Evolutionary conservation across 2,888 invertebrate species (phyloP), one percentile per base, ranked within the genome.

Genomic region (Torymus auratus): DNA sequence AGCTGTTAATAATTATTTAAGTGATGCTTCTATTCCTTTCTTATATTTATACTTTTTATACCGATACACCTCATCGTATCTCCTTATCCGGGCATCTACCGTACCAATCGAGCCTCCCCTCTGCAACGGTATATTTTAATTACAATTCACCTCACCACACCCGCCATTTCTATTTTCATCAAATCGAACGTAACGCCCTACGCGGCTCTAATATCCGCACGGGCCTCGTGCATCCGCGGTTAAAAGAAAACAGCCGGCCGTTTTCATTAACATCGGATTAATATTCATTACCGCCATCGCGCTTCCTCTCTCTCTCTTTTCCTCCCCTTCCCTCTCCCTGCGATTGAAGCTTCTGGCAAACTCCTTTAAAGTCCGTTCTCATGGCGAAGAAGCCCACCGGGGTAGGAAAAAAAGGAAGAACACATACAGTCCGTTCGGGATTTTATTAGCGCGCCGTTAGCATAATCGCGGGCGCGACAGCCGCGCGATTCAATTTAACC

Each of bases 391-490:
- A 60, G 61, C 41, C 60, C n/a, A 61, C 50, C 58, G 55, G 20
- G 56, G 0, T 2, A 52, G 62, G 61, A 61, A 69, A 52, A 74
- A 62, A 73, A 73, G 73, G 75, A 55, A 50, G 64, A 71, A 80
- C 17, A 61, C 73, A 80, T n/a, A n/a, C 20, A 20, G 81, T 80
- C 74, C 81, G 81, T 62, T 84, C 65, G 71, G 80, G 83, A 85
- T 86, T 87, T 86, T 86, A 85, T 85, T 85, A 85, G 82, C 78
- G 69, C 64, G 83, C 83, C 78, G 85, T 88, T 88, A 86, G 86
- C 84, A 85, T 86, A 88, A 86, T 86, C 82, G 71, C 83, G 77
- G 4, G 53, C 28, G 53, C 52, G 62, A 65, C 56, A 28, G 61
- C 61, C 81, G 81, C 83, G 85, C 84, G 83, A 86, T 88, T 86